Conservation (phyloP, 2,797 vertebrate species). For the Phoebastria nigripes region DNA sequence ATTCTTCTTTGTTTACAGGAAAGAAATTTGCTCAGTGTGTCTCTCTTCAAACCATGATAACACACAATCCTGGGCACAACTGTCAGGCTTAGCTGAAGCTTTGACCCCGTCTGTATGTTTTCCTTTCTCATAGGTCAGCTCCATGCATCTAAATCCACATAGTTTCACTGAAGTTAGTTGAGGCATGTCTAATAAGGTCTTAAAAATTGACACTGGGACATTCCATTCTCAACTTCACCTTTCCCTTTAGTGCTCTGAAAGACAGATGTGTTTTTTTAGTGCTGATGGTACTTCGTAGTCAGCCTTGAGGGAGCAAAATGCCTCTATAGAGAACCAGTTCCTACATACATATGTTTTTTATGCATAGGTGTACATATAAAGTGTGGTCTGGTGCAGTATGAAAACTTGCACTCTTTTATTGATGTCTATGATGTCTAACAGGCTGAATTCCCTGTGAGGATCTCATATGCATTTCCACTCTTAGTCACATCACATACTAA, state of each 20-base stretch:
- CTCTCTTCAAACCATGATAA: neutral
- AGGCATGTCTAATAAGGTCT: neutral
- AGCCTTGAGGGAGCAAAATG: neutral
- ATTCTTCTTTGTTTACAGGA: neutral
- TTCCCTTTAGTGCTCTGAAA: neutral
- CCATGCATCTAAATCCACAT: neutral
- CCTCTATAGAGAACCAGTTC: neutral
- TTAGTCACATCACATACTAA: neutral
- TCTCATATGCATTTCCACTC: fast-evolving
- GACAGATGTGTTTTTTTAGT: neutral
- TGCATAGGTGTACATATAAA: neutral
- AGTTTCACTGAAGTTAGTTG: neutral
- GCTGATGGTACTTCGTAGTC: neutral
- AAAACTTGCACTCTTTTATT: neutral
- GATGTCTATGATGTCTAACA: neutral
- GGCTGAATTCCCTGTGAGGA: neutral
- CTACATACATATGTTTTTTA: neutral
- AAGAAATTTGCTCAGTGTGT: neutral
- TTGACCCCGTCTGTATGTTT: neutral
- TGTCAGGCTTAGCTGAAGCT: neutral
- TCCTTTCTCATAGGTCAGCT: neutral
- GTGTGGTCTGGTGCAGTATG: neutral
- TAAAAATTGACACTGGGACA: neutral
- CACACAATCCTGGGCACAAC: neutral
- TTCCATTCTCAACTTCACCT: neutral